A percentile compares a stretch with the other conserved stretches of the same genome.
phyloP scores from a whole-genome alignment of 2,113 vertebrate genomes.

The Protobothrops flavoviridis region DNA sequence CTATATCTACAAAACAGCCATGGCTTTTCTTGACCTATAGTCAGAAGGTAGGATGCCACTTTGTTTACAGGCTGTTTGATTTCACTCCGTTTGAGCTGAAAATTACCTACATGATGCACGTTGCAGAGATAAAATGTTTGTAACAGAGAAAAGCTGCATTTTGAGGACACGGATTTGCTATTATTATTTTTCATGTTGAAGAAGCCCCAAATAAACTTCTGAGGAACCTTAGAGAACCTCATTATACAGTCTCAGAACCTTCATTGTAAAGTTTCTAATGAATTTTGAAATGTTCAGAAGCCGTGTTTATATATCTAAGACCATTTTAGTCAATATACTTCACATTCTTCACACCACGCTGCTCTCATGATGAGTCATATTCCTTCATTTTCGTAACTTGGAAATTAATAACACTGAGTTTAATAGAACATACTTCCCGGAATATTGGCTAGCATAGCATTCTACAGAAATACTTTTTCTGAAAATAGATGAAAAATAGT shows the following conservation, averaged over 20 bases:
- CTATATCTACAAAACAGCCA: background rate
- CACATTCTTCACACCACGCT: background rate
- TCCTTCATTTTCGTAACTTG: background rate
- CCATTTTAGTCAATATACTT: slow-evolving; percentile 16
- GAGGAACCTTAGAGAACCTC: background rate
- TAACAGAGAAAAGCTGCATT: background rate
- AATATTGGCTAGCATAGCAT: background rate
- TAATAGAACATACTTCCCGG: background rate
- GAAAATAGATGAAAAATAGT: background rate
- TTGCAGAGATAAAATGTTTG: background rate
- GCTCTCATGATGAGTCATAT: background rate
- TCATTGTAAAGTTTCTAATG: background rate
- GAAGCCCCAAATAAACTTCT: background rate
- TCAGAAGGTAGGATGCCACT: background rate
- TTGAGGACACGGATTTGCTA: background rate
- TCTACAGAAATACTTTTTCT: background rate
- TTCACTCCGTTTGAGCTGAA: background rate
- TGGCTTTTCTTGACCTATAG: background rate
- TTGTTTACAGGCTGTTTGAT: background rate
- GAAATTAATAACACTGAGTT: background rate
- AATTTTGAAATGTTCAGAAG: slow-evolving; percentile 11
- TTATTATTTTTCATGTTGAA: background rate
- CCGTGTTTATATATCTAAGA: slow-evolving; percentile 36
- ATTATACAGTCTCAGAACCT: background rate
- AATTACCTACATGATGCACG: background rate